Percentiles rank a stretch among this genome's conserved stretches.
Conservation (phyloP, 2,888 invertebrate genomes). For the Cheilosia urbana region DNA sequence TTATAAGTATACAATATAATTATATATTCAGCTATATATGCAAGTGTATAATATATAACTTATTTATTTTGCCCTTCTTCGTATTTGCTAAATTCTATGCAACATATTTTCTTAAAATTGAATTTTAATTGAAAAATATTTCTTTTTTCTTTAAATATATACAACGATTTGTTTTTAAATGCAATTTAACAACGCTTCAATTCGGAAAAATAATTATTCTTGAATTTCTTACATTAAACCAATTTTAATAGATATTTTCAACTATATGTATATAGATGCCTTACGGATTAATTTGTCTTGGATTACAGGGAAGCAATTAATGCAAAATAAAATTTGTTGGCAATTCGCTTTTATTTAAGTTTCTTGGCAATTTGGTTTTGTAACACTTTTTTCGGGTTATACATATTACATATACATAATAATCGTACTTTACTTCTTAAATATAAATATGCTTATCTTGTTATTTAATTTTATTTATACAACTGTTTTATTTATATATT, state of each 20-base stretch:
- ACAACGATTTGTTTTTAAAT: slow-evolving; percentile 55
- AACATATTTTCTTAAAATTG: slow-evolving; percentile 41
- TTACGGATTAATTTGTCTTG: slow-evolving; percentile 8
- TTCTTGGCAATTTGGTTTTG: not conserved
- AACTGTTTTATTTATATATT: slow-evolving; percentile 35
- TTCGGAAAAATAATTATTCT: slow-evolving; percentile 26
- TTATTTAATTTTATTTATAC: slow-evolving; percentile 54
- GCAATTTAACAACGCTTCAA: slow-evolving; percentile 53
- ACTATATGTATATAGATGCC: slow-evolving; percentile 12
- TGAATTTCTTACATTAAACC: slow-evolving; percentile 6
- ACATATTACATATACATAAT: slow-evolving; percentile 38
- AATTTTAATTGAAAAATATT: slow-evolving; percentile 49
- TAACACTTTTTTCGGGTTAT: slow-evolving; percentile 27
- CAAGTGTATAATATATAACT: slow-evolving; percentile 62
- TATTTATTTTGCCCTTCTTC: slow-evolving; percentile 31
- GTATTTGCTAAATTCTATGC: slow-evolving; percentile 46
- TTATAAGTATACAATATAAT: slow-evolving; percentile 73
- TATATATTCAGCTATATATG: slow-evolving; percentile 74
- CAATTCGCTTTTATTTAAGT: not conserved
- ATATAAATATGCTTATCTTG: slow-evolving; percentile 37
- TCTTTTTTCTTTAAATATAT: slow-evolving; percentile 51
- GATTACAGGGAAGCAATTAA: slow-evolving; percentile 30
- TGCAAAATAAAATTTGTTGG: slow-evolving; percentile 26
- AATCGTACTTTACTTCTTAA: slow-evolving; percentile 39
- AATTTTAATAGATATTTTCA: slow-evolving; percentile 4